Percentiles rank a stretch among this genome's conserved stretches.
phyloP scores from a whole-genome alignment of 2,113 vertebrate species.

The Glaucomys volans region DNA sequence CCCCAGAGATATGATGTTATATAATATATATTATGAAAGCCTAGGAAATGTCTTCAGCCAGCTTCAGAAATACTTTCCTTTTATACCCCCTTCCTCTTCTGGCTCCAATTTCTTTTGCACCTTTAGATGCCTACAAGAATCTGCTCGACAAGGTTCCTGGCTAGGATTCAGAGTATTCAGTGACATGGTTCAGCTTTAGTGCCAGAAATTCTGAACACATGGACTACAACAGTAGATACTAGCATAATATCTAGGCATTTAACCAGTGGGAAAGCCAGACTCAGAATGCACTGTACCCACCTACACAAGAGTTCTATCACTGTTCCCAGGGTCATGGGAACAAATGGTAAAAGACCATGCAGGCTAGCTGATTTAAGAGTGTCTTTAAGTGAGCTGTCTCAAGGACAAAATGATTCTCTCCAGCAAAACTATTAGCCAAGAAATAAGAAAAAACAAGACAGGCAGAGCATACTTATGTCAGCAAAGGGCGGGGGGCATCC shows the following conservation, averaged over 20 bases:
- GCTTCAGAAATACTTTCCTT: conserved; percentile 5
- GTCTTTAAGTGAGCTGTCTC: neutral
- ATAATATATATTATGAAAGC: neutral
- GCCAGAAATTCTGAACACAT: neutral
- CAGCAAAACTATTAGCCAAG: neutral
- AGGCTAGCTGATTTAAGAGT: neutral
- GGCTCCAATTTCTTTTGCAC: neutral
- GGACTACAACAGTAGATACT: neutral
- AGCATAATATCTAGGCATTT: neutral
- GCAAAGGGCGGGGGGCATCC: neutral
- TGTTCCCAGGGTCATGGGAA: neutral
- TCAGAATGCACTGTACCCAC: conserved; percentile 5
- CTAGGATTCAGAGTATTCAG: conserved; percentile 23
- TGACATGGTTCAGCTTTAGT: neutral
- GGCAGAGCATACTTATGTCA: neutral
- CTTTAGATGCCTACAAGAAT: neutral
- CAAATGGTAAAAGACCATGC: neutral
- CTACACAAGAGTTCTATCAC: neutral
- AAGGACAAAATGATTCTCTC: neutral
- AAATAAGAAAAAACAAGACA: neutral
- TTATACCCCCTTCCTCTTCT: neutral
- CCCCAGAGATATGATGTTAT: neutral
- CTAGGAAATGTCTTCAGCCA: neutral
- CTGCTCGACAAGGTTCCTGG: neutral
- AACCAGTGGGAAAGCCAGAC: neutral